Conservation (phyloP, 2,113 vertebrate genomes). For the Aix galericulata region DNA sequence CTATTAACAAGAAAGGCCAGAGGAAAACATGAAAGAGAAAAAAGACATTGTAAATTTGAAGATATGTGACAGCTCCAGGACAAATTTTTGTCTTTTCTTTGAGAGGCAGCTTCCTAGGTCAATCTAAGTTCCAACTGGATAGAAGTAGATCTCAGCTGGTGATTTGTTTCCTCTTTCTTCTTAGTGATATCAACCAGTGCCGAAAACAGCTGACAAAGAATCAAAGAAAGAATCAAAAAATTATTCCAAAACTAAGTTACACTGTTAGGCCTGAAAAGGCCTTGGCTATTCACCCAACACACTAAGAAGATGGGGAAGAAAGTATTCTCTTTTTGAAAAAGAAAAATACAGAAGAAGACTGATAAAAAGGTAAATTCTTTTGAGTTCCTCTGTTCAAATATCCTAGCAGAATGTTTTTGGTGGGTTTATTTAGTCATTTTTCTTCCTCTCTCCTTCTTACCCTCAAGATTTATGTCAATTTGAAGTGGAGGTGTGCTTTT, state of each 20-base stretch:
- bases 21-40: not conserved
- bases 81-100: conserved; percentile 2
- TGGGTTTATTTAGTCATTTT: not conserved
- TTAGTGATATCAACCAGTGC: not conserved
- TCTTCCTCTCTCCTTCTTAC: not conserved
- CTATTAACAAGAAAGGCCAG: conserved; percentile 17
- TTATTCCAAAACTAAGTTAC: not conserved
- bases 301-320: not conserved
- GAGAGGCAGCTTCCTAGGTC: not conserved
- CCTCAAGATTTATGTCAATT: not conserved
- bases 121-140: not conserved
- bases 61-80: conserved; percentile 22
- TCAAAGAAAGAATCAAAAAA: not conserved
- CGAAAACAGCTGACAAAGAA: not conserved
- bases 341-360: not conserved
- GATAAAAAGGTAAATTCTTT: not conserved
- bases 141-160: not conserved
- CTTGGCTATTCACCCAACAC: not conserved
- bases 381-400: not conserved
- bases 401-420: not conserved
- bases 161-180: not conserved
- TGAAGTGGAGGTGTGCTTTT: not conserved
- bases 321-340: not conserved
- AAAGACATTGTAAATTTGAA: conserved; percentile 11
- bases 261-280: not conserved